Conservation (phyloP, 2,888 invertebrate genomes). For the Aleiodes testaceus region DNA sequence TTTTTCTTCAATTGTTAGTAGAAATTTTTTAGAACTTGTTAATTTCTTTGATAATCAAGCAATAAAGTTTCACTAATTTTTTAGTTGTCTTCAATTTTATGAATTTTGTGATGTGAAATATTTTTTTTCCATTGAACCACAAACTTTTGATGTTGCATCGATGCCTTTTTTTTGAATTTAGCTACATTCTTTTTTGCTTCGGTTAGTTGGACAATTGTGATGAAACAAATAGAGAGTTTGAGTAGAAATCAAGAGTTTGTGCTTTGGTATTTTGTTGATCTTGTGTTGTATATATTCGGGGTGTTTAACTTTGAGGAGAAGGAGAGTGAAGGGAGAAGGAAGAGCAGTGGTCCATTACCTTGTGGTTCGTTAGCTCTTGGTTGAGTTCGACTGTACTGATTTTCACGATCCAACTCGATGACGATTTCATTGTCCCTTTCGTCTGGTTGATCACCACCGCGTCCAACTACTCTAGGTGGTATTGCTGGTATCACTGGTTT, state of each 20-base stretch:
- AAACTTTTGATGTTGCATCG: not conserved
- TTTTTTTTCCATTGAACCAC: not conserved
- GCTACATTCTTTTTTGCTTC: not conserved
- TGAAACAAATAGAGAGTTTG: constrained; percentile 1
- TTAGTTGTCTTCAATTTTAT: not conserved
- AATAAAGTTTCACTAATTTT: constrained; percentile 22
- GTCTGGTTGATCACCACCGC: constrained; percentile 75
- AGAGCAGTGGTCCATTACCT: constrained; percentile 64
- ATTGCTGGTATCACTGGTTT: constrained; percentile 69
- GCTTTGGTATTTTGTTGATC: constrained; percentile 25
- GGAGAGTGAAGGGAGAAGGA: not conserved
- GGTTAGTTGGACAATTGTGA: constrained; percentile 27
- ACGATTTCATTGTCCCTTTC: constrained; percentile 80
- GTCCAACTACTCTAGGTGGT: constrained; percentile 71
- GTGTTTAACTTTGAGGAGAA: constrained; percentile 13
- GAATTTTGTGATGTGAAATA: constrained; percentile 18
- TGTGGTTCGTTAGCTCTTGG: constrained; percentile 72
- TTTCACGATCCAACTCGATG: constrained; percentile 79
- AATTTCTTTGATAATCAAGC: constrained; percentile 1
- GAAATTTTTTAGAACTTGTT: constrained; percentile 5
- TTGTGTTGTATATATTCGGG: constrained; percentile 3
- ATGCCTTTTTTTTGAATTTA: not conserved
- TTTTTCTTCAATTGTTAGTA: constrained; percentile 14
- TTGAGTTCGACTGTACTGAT: constrained; percentile 77
- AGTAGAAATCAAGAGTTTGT: constrained; percentile 21